Percentiles rank a stretch among this genome's conserved stretches.
phyloP scores from a whole-genome alignment of 2,113 vertebrate species.

The Myiozetetes cayanensis region DNA sequence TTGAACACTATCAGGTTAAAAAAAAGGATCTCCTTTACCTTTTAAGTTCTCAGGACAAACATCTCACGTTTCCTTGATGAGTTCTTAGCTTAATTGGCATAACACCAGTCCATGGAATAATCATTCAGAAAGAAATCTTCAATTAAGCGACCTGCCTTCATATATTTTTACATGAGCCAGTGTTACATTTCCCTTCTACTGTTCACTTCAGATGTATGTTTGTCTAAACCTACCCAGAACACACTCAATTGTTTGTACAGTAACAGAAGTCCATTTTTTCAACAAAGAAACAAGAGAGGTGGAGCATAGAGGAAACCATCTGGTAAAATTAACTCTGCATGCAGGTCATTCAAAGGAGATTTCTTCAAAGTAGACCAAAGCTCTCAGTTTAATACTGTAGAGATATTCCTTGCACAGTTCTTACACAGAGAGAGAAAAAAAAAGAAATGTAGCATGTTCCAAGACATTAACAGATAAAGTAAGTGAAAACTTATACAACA shows the following conservation, averaged over 20 bases:
- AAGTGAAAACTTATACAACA: not conserved
- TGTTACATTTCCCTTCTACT: not conserved
- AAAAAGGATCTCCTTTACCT: not conserved
- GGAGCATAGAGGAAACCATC: not conserved
- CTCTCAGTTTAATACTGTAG: not conserved
- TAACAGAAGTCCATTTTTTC: slow-evolving; percentile 13
- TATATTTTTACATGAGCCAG: not conserved
- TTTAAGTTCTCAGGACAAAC: slow-evolving; percentile 4
- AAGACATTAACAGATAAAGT: not conserved
- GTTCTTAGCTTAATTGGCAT: not conserved
- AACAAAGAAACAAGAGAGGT: not conserved
- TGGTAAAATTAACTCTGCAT: not conserved
- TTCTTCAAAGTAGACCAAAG: not conserved
- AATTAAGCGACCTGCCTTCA: not conserved
- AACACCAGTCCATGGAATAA: not conserved
- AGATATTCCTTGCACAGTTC: not conserved
- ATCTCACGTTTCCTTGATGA: not conserved
- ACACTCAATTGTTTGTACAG: not conserved
- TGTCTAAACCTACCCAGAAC: not conserved
- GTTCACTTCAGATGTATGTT: not conserved
- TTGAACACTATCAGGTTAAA: not conserved
- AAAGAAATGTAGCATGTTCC: not conserved
- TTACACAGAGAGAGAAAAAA: not conserved
- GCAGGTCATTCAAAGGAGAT: not conserved
- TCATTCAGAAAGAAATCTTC: not conserved